Conservation (phyloP, 2,113 vertebrate species). For the Ceuthmochares aereus region DNA sequence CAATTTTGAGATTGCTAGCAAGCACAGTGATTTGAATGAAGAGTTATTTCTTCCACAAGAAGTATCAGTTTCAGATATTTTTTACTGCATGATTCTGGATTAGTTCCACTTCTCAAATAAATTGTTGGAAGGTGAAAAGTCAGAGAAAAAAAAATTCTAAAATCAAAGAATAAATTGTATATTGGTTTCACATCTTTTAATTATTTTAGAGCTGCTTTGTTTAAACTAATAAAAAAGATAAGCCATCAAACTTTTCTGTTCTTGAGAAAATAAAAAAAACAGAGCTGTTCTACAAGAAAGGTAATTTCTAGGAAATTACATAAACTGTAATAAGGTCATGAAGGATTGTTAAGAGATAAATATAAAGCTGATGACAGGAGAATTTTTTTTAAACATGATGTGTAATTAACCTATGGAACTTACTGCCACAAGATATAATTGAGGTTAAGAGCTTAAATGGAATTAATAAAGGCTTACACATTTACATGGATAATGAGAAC, state of each 20-base stretch:
- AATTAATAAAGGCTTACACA: constrained; percentile 47
- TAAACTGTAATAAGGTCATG: not conserved
- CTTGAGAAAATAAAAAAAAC: not conserved
- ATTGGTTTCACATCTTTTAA: not conserved
- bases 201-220: not conserved
- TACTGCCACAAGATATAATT: constrained; percentile 9
- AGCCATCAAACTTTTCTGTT: not conserved
- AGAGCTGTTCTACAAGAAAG: not conserved
- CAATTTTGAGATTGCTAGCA: not conserved
- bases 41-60: not conserved
- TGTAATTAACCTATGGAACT: constrained; percentile 23
- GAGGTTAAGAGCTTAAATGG: constrained; percentile 35
- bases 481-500: constrained; percentile 31
- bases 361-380: not conserved
- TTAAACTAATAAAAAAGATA: not conserved
- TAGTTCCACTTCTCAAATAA: not conserved
- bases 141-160: not conserved
- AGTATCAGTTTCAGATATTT: not conserved
- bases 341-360: constrained; percentile 15
- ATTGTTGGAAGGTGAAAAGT: constrained; percentile 1
- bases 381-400: not conserved
- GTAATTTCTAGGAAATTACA: not conserved
- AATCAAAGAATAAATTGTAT: not conserved
- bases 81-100: not conserved
- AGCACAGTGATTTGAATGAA: not conserved